Base-by-base conservation (phyloP, 2,113 vertebrate genomes). In the Sakesphorus luctuosus region DNA sequence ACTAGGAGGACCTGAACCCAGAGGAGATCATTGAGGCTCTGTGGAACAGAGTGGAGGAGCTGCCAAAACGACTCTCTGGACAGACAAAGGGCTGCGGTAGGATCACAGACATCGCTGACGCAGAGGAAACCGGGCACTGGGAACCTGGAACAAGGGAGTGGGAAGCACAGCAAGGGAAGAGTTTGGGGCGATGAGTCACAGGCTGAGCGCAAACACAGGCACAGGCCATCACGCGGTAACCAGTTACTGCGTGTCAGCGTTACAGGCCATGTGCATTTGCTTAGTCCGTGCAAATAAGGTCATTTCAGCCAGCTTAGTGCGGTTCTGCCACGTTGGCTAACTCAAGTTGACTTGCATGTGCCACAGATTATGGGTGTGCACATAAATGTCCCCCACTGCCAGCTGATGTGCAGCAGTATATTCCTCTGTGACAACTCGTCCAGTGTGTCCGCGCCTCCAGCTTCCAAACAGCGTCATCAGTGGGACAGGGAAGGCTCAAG, bases 151-250 rank as follows among this genome's bases (percentile, higher is more conserved):
- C 73, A 23, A 58, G 52, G 86, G 76, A 29, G 46, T 24, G 65
- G 77, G 80, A 81, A 94, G 55, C 80, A 66, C 65, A 87, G 86
- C 83, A 84, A 67, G 86, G 59, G 80, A 93, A 92, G 76, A 86
- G 76, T 84, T 87, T 68, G 93, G 86, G 61, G 76, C 1, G n/a
- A 56, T 96, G 96, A 97, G 94, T 96, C 95, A 96, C 47, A 82
- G 86, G 13, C 88, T 66, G 72, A 92, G n/a, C 2, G 26, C 83
- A 43, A 62, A 29, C 79, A 80, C 47, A 62, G 56, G 76, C 61
- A 62, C 61, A 44, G 56, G 79, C 79, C 35, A 94, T 92, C 94
- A 93, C 15, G 65, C 80, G 11, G 43, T 21, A 47, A 86, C 11
- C 25, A 3, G 44, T 65, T 19, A 35, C 91, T 81, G 90, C 31